Conservation (phyloP, 2,113 vertebrate species). For the Herpetotheres cachinnans region DNA sequence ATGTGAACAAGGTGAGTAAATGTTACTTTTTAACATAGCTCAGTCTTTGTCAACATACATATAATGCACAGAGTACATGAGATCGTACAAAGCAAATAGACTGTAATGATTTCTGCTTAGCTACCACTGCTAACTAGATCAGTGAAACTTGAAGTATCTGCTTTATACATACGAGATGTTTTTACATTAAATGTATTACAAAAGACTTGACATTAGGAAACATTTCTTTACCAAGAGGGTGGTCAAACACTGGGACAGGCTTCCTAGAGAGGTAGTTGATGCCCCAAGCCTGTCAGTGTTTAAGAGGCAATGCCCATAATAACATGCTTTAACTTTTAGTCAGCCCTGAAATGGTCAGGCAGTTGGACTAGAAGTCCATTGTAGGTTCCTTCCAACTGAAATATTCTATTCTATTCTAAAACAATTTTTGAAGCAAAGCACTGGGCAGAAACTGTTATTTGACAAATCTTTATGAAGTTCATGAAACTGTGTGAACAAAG, state of each 20-base stretch:
- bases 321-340: not conserved
- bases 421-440: not conserved
- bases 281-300: not conserved
- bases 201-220: not conserved
- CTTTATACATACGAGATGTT: not conserved
- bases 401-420: not conserved
- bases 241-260: too few species aligned
- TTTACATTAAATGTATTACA: not conserved
- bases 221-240: not conserved
- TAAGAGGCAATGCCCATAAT: not conserved
- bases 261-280: too few species aligned
- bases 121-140: not conserved
- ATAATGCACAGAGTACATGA: fast-evolving
- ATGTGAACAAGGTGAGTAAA: not conserved
- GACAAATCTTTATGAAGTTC: not conserved
- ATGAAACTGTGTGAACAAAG: not conserved
- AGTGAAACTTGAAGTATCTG: not conserved
- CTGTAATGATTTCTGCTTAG: not conserved
- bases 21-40: not conserved
- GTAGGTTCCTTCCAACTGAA: not conserved
- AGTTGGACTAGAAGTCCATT: not conserved
- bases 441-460: not conserved
- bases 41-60: not conserved
- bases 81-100: fast-evolving
- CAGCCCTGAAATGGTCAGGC: not conserved